phyloP scores from a whole-genome alignment of 2,888 invertebrate species.

The Macrophya annulata region DNA sequence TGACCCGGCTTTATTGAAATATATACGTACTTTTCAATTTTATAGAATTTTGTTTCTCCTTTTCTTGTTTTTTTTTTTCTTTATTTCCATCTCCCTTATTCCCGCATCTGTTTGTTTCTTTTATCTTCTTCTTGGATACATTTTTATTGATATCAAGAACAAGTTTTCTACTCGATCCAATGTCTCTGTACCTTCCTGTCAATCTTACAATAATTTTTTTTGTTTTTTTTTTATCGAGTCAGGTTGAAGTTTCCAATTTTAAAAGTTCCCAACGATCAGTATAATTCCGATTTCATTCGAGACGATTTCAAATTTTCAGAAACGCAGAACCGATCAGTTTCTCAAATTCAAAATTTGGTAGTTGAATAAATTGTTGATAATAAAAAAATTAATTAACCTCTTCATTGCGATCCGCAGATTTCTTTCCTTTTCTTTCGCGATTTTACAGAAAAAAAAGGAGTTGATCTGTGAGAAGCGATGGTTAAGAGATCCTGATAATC shows the following conservation, averaged over 20 bases:
- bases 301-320: too few relatives aligned
- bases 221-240: too few relatives aligned
- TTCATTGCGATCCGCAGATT: too few relatives aligned
- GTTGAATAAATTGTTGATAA: neutral
- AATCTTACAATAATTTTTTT: neutral
- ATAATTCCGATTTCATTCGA: too few relatives aligned
- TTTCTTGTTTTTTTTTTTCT: neutral
- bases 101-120: neutral
- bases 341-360: neutral
- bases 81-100: neutral
- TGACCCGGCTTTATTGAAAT: slow-evolving; percentile 65
- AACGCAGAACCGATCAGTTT: too few relatives aligned
- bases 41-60: slow-evolving; percentile 61
- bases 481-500: neutral
- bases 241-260: too few relatives aligned
- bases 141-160: slow-evolving; percentile 17
- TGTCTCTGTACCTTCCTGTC: neutral
- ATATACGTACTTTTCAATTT: slow-evolving; percentile 65
- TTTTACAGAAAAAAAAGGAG: neutral
- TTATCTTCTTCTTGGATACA: neutral
- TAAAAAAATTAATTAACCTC: too few relatives aligned
- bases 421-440: too few relatives aligned
- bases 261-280: too few relatives aligned
- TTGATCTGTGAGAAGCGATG: neutral
- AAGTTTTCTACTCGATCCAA: neutral